Evolutionary conservation across 2,888 invertebrate species (phyloP), one percentile per base, ranked within the genome.

Genomic region (Hypomecis punctinalis): DNA sequence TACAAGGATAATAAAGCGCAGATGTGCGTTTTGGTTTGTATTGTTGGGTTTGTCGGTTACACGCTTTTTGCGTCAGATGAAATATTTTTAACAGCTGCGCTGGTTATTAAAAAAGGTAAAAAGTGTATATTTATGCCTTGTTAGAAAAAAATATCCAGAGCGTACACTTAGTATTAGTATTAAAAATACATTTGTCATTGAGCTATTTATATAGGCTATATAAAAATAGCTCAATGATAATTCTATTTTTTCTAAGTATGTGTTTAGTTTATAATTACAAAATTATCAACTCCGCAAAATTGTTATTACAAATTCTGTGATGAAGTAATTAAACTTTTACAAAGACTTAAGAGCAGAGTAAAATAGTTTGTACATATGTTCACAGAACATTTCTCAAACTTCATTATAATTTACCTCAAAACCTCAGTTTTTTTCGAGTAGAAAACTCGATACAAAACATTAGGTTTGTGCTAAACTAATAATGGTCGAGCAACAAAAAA

Each of bases 401-500:
- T 55, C 23, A 42, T 43, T 40, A 36, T 56, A 54, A 63, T 61
- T 57, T 49, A 58, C 57, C 35, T 66, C 57, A 35, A 7, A 55
- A 49, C 33, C 47, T 61, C 64, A 61, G 40, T 70, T 64, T 63
- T 67, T 68, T 70, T 72, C 58, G 64, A 73, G 68, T 61, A 60
- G 64, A 70, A 72, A 76, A 70, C 69, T 66, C 63, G 66, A 58
- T 66, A 63, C 53, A 61, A 68, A 71, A 71, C 67, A 68, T 75
- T 63, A 65, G 65, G 71, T 63, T 72, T 66, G 69, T 67, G 73
- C 77, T 77, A 80, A 85, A 83, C 83, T 84, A 84, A 83, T 81
- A 84, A 76, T 76, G 75, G 71, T 70, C 74, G 73, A 72, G 75
- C 73, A 83, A 79, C 78, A 84, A 82, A 83, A 84, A 81, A 83